These are phyloP conservation scores for Odontothrips loti DNA, from an alignment of 2,888 invertebrate genomes.

Conservation along the genomic window DNA sequence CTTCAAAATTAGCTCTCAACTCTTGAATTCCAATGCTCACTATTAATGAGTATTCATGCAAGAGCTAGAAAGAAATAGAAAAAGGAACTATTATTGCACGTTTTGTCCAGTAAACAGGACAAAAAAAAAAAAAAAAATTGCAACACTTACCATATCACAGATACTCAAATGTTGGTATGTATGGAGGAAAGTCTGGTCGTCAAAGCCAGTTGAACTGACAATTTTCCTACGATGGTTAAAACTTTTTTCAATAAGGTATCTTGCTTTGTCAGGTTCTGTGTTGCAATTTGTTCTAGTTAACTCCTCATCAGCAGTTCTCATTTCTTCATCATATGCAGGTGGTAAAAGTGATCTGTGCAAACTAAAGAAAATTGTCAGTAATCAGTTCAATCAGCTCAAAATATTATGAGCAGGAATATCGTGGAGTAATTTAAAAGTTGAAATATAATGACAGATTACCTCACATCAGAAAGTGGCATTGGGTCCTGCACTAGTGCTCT, in stretches of 20 bases:
- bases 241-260: not conserved
- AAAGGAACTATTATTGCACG: not conserved
- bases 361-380: not conserved
- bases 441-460: not conserved
- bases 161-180: slow-evolving; percentile 3
- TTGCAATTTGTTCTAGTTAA: not conserved
- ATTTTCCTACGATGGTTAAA: not conserved
- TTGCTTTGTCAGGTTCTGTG: not conserved
- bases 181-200: not conserved
- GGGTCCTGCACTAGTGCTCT: not conserved
- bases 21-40: not conserved
- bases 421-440: not conserved
- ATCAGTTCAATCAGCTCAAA: not conserved
- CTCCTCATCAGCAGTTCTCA: not conserved
- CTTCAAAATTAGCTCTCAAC: not conserved
- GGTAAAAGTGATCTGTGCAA: too few relatives aligned
- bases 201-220: not conserved
- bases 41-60: not conserved
- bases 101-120: not conserved
- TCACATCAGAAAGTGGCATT: not conserved
- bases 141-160: not conserved
- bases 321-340: not conserved
- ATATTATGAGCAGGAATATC: not conserved
- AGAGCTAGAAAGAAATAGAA: not conserved
- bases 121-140: not conserved